A percentile compares a stretch with the other conserved stretches of the same genome.
Evolutionary conservation across 2,797 vertebrate species (phyloP).

Genomic region (Hybognathus amarus): DNA sequence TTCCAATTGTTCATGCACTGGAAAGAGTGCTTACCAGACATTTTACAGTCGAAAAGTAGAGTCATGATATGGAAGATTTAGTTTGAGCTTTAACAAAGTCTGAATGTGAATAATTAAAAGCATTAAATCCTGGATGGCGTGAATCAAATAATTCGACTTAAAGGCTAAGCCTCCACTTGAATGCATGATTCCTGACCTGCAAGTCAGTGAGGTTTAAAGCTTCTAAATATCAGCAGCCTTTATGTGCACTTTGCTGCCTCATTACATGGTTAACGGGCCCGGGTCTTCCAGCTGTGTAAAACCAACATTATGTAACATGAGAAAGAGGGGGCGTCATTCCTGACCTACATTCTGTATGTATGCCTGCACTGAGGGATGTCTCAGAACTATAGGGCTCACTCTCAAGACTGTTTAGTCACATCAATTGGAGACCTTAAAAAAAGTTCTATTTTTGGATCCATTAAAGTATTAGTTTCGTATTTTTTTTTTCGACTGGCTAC

Average conservation of each 20-base stretch:
- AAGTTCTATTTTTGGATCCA: background rate
- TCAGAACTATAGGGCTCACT: slow-evolving; percentile 14
- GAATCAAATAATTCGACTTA: background rate
- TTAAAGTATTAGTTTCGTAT: background rate
- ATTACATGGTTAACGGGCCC: slow-evolving; percentile 12
- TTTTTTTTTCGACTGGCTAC: background rate
- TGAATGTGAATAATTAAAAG: slow-evolving; percentile 28
- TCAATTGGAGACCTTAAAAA: background rate
- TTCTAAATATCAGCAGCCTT: background rate
- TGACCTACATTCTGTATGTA: slow-evolving; percentile 41
- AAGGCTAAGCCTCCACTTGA: slow-evolving; percentile 22
- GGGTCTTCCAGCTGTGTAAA: slow-evolving; percentile 34
- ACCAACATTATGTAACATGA: slow-evolving; percentile 19
- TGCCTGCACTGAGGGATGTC: background rate
- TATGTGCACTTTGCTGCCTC: slow-evolving; percentile 12
- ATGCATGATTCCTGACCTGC: background rate
- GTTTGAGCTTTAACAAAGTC: background rate
- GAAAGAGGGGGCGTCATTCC: background rate
- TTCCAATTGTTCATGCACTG: slow-evolving; percentile 38
- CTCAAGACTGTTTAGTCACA: background rate
- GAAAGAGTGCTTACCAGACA: slow-evolving; percentile 20
- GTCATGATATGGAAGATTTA: slow-evolving; percentile 40
- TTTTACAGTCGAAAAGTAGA: slow-evolving; percentile 45
- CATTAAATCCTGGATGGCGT: slow-evolving; percentile 7
- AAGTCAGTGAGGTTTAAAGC: slow-evolving; percentile 11